Base-by-base conservation (phyloP, 2,113 vertebrate species). In the Ochotona princeps region DNA sequence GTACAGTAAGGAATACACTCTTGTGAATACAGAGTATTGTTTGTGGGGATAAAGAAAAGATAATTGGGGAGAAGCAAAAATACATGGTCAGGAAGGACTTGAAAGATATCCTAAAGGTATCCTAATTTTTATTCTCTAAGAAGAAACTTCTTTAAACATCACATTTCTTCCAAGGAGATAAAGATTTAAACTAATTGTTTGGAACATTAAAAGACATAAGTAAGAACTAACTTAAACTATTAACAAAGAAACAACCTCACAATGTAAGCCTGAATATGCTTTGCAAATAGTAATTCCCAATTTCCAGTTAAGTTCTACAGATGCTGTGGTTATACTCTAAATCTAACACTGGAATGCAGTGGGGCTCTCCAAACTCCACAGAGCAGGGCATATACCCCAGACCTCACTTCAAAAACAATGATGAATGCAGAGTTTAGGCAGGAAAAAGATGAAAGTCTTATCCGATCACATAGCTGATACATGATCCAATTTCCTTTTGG, bases 371-470 rank as follows among this genome's bases (percentile, higher is more conserved):
- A 78, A 89, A 90, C n/a, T 70, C 63, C 1, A 0, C 0, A 17
- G 75, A 61, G 23, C 47, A 47, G 30, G 8, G 2, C 18, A 57
- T 57, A 38, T 8, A 83, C 28, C 57, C 78, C 49, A 84, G 47
- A 65, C 73, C 72, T 80, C 44, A 14, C 26, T 81, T 75, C 73
- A 90, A 63, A 63, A 74, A 38, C 83, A 91, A 13, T 67, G 49
- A 91, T 25, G 63, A 76, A 70, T 17, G 12, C 65, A 83, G 49
- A 76, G 38, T 79, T 84, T 28, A 86, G 75, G 47, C 65, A 85
- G 90, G 32, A 83, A 94, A 90, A 89, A 95, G 83, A 95, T 95
- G 82, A 92, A 94, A 96, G 95, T 94, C 95, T 65, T 49, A 83
- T 35, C 81, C 66, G 0, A 81, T 84, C 83, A 49, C 94, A 84